Evolutionary conservation across 1,140 invertebrate species (phyloP).

Genomic region (Leptonema lineaticorne): DNA sequence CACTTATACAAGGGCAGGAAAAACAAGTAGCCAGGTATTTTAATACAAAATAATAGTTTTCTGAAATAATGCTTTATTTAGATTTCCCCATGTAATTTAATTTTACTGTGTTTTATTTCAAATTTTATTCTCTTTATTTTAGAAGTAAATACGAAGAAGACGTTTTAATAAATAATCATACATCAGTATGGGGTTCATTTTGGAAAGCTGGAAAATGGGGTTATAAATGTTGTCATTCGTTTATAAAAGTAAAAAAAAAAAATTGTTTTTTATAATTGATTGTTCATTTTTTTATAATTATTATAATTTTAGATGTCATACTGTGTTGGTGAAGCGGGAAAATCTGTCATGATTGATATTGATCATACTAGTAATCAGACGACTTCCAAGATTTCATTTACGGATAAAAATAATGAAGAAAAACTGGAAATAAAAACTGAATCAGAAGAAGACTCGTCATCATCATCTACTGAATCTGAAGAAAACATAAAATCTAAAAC

Average conservation of each 20-base stretch:
- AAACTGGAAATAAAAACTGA: conserved; percentile 47
- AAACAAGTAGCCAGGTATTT: conserved; percentile 81
- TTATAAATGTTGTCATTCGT: conserved; percentile 93
- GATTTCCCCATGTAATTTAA: too few species aligned
- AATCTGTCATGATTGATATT: conserved; percentile 49
- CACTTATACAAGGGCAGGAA: conserved; percentile 81
- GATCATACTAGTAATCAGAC: conserved; percentile 32
- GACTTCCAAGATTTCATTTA: conserved; percentile 26
- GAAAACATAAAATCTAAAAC: conserved; percentile 57
- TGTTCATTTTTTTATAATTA: not conserved
- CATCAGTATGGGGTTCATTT: conserved; percentile 92
- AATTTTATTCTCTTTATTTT: conserved; percentile 26
- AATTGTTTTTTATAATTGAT: not conserved
- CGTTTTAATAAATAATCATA: conserved; percentile 89
- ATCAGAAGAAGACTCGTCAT: conserved; percentile 38
- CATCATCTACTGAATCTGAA: conserved; percentile 50
- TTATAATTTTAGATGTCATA: conserved; percentile 69
- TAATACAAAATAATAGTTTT: conserved; percentile 44
- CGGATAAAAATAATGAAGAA: not conserved
- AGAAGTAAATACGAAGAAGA: conserved; percentile 92
- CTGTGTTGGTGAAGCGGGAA: conserved; percentile 81
- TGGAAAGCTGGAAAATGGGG: conserved; percentile 94
- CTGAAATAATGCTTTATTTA: too few species aligned
- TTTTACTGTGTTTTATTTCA: not conserved
- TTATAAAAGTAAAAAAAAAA: conserved; percentile 72